Evolutionary conservation across 2,113 vertebrate genomes (phyloP).

Genomic region (Campylomormyrus numenius): DNA sequence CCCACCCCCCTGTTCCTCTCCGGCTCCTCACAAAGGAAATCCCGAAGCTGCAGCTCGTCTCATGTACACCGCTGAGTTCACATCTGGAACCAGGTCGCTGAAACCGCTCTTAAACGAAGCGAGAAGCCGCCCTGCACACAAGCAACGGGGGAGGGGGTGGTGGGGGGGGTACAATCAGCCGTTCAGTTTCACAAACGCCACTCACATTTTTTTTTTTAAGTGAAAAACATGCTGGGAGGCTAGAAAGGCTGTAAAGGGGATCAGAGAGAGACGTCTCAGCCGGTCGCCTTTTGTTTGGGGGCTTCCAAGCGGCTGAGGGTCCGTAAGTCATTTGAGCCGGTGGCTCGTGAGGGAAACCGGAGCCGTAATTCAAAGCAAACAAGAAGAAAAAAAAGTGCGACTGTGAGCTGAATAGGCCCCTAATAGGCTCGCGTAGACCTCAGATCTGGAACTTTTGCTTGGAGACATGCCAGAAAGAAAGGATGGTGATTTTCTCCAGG

Average conservation of each 20-base stretch:
- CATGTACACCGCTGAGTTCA: slow-evolving; percentile 66
- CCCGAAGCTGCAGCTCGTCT: slow-evolving; percentile 56
- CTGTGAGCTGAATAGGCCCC: background rate
- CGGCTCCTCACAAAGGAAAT: slow-evolving; percentile 32
- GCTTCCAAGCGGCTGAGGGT: background rate
- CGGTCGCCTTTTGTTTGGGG: background rate
- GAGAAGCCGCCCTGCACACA: slow-evolving; percentile 67
- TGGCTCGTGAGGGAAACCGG: background rate
- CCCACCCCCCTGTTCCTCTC: background rate
- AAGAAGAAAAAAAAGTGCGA: background rate
- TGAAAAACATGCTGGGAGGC: background rate
- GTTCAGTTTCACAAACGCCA: background rate
- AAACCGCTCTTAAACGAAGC: slow-evolving; percentile 69
- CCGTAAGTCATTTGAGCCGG: background rate
- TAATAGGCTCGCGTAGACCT: background rate
- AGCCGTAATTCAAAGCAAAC: slow-evolving; percentile 1
- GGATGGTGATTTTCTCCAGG: background rate
- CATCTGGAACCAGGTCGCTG: slow-evolving; percentile 67
- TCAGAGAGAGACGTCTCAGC: background rate
- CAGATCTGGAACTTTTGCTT: background rate
- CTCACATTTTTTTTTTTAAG: background rate
- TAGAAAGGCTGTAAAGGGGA: background rate
- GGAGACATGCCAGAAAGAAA: background rate
- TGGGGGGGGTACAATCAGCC: background rate
- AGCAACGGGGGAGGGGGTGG: slow-evolving; percentile 31